Percentiles rank a stretch among this genome's conserved stretches.
These are phyloP conservation scores for Coluber constrictor DNA, from an alignment of 2,797 vertebrate genomes.

Conservation along the genomic window DNA sequence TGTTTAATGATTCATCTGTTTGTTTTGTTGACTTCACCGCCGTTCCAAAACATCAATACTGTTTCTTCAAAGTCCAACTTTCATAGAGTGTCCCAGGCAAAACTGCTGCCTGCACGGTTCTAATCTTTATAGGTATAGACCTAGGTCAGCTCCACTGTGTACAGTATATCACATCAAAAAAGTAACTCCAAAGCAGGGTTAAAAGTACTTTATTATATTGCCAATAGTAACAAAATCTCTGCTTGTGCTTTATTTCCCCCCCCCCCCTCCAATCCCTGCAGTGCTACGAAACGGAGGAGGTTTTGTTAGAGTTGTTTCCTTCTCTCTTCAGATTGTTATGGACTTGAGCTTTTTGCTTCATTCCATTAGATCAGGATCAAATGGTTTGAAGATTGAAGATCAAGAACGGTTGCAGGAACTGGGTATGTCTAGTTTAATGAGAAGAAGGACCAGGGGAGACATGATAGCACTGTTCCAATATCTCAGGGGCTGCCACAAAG, in stretches of 20 bases:
- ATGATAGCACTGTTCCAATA: no score
- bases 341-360: not conserved
- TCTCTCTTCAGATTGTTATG: not conserved
- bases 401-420: no score
- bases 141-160: not conserved
- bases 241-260: not conserved
- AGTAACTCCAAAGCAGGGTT: not conserved
- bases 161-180: not conserved
- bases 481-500: no score
- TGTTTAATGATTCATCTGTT: not conserved
- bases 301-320: not conserved
- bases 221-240: not conserved
- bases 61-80: not conserved
- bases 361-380: not conserved
- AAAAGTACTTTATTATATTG: not conserved
- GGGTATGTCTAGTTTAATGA: no score
- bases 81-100: not conserved
- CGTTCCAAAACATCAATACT: not conserved
- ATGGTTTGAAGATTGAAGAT: no score
- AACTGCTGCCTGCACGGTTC: not conserved
- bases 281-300: not conserved
- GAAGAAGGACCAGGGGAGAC: no score
- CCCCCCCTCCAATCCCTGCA: not conserved
- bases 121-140: not conserved
- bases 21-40: not conserved